Evolutionary conservation across 2,888 invertebrate species (phyloP).

Genomic region (Troilus luridus): DNA sequence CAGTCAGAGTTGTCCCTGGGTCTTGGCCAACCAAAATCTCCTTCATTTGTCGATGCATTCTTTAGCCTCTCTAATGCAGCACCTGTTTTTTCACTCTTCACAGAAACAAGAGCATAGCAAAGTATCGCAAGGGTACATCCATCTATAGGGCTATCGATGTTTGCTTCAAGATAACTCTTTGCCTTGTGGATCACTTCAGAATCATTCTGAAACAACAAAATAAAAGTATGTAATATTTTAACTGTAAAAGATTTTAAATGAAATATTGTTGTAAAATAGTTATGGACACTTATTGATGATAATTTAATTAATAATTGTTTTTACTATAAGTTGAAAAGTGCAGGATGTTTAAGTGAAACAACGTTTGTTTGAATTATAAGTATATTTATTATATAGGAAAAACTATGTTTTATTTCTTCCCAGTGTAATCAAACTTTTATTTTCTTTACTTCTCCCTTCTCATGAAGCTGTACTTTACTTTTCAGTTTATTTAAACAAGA

Average conservation of each 20-base stretch:
- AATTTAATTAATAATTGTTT: no score
- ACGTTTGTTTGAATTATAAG: no score
- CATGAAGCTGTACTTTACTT: no score
- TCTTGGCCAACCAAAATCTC: slow-evolving; percentile 78
- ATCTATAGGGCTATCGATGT: slow-evolving; percentile 73
- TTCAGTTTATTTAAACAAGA: no score
- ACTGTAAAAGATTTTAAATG: background rate
- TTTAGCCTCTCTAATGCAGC: slow-evolving; percentile 74
- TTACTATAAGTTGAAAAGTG: no score
- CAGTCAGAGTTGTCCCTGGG: slow-evolving; percentile 76
- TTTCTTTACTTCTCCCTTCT: no score
- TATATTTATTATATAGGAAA: no score
- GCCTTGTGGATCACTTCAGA: slow-evolving; percentile 73
- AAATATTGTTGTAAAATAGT: no score
- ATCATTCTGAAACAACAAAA: slow-evolving; percentile 69
- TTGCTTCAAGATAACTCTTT: slow-evolving; percentile 74
- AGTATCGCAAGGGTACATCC: slow-evolving; percentile 76
- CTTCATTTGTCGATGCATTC: slow-evolving; percentile 77
- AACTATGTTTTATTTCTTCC: no score
- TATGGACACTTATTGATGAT: no score
- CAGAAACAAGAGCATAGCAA: slow-evolving; percentile 74
- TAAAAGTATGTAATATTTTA: background rate
- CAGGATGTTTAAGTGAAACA: no score
- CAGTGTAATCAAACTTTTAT: no score
- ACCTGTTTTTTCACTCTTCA: slow-evolving; percentile 73